phyloP scores from a whole-genome alignment of 2,797 vertebrate species.

The Alauda arvensis region DNA sequence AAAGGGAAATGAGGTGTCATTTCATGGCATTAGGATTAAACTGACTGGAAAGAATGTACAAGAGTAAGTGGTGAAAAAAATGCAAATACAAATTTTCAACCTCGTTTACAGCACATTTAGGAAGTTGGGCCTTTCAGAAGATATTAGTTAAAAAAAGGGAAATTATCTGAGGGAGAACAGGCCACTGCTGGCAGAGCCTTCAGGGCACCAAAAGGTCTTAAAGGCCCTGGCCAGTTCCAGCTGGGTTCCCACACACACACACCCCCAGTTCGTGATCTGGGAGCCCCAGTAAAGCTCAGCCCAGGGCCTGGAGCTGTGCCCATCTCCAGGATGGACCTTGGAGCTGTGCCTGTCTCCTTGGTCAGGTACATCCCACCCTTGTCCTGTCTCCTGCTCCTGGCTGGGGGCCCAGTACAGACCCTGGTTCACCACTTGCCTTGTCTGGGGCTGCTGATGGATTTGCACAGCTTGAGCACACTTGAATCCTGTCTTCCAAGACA shows the following conservation, averaged over 20 bases:
- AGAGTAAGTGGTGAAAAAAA: not conserved
- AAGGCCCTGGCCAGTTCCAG: not conserved
- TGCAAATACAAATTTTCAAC: not conserved
- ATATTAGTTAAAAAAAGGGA: not conserved
- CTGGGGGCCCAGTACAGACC: not conserved
- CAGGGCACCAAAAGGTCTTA: not conserved
- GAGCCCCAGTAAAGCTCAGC: not conserved
- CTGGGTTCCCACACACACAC: not conserved
- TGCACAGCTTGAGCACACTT: not conserved
- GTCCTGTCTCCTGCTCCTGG: not conserved
- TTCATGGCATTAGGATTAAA: not conserved
- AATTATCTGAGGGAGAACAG: not conserved
- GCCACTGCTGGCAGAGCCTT: not conserved
- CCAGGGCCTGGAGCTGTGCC: not conserved
- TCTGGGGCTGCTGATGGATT: not conserved
- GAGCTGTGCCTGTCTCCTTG: not conserved
- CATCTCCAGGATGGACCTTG: not conserved
- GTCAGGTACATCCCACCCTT: not conserved
- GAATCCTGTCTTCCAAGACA: not conserved
- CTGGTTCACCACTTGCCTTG: not conserved
- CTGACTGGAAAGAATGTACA: not conserved
- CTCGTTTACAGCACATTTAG: not conserved
- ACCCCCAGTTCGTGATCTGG: not conserved
- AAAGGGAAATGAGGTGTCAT: not conserved
- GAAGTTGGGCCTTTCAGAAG: rapidly evolving